These are phyloP conservation scores for Temnopleurus reevesii DNA, from an alignment of 53 echinoderm and acorn worm species.

Conservation along the genomic window DNA sequence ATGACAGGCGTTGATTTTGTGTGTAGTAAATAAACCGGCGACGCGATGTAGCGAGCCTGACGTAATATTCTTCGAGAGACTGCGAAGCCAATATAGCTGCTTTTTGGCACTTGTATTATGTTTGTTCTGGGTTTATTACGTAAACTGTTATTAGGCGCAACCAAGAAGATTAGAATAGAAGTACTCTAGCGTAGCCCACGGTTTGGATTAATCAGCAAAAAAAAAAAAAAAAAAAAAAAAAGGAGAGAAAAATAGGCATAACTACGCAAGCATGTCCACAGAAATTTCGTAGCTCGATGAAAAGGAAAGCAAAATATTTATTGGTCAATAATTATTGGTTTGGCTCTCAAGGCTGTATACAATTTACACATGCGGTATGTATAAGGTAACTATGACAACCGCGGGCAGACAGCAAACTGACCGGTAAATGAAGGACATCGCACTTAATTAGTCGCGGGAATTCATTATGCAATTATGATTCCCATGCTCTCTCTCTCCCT, in stretches of 20 bases:
- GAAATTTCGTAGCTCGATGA: not conserved
- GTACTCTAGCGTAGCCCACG: not conserved
- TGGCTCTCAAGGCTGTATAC: not conserved
- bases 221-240: not conserved
- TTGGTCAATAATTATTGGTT: not conserved
- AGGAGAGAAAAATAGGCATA: not conserved
- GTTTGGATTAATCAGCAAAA: not conserved
- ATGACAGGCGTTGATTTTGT: slow-evolving; percentile 8
- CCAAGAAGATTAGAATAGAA: not conserved
- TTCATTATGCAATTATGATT: not conserved
- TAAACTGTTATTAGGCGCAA: not conserved
- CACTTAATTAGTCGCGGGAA: not conserved
- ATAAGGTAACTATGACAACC: not conserved
- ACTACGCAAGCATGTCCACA: not conserved
- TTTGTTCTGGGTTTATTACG: slow-evolving; percentile 2
- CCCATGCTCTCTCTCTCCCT: not conserved
- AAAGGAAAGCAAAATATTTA: not conserved
- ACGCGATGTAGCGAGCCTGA: too few species aligned
- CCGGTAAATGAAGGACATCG: not conserved
- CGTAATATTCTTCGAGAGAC: not conserved
- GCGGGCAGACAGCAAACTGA: not conserved
- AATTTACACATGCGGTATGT: not conserved
- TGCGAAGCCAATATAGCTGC: not conserved
- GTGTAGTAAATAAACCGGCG: not conserved
- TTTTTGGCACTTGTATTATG: not conserved